Evolutionary conservation across 2,797 vertebrate genomes (phyloP).

Genomic region (Sarcophilus harrisii): DNA sequence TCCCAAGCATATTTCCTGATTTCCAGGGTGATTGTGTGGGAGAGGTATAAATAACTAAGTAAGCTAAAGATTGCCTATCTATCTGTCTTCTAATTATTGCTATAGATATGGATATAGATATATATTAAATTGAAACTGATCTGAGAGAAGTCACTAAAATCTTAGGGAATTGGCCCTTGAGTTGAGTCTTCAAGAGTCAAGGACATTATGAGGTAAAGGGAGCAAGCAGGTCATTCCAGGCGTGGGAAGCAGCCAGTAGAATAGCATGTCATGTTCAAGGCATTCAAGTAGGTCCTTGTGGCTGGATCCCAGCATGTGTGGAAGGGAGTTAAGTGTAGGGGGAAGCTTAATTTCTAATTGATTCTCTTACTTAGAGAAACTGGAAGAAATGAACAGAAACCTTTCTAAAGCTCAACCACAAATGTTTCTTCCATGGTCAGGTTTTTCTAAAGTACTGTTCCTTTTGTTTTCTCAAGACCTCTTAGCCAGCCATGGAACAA

Average conservation of each 20-base stretch:
- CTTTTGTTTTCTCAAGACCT: conserved; percentile 23
- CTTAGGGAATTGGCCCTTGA: not conserved
- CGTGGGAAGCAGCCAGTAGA: not conserved
- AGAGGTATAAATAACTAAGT: not conserved
- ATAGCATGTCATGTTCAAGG: not conserved
- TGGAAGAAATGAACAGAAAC: conserved; percentile 32
- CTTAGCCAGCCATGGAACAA: not conserved
- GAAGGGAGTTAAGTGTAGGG: not conserved
- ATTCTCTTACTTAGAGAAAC: conserved; percentile 11
- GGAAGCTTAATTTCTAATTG: conserved; percentile 1
- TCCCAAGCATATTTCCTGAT: too few relatives aligned
- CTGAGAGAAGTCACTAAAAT: not conserved
- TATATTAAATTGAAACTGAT: not conserved
- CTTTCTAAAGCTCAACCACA: conserved; percentile 7
- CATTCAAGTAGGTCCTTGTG: not conserved
- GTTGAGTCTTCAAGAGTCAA: not conserved
- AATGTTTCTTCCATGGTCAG: conserved; percentile 8
- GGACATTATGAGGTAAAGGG: not conserved
- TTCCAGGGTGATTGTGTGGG: not conserved
- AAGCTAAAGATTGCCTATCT: not conserved
- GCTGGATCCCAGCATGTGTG: not conserved
- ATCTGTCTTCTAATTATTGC: not conserved
- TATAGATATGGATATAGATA: not conserved
- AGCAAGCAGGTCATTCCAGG: not conserved
- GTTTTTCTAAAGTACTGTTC: conserved; percentile 17